Base-by-base conservation (phyloP, 1,140 invertebrate genomes). In the Holcopasites calliopsidis region DNA sequence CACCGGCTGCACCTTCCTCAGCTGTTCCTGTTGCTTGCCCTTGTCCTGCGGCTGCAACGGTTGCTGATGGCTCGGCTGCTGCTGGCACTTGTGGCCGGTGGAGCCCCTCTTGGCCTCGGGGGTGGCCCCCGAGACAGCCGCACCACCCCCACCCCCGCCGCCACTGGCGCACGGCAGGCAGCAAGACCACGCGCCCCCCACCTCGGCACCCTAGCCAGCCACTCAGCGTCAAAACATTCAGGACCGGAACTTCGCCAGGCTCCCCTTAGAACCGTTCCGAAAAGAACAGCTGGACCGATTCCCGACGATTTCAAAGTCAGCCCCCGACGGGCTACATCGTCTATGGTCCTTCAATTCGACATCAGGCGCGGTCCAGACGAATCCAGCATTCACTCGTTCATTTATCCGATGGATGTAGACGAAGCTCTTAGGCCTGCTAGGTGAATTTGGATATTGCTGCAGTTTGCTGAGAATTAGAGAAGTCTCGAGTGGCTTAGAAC, bases 141-240 rank as follows among this genome's bases (percentile, higher is more conserved):
- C 85, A 79, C 87, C 87, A 87, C 86, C 88, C 85, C 90, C 88
- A 84, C 86, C 89, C 85, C 90, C 90, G 90, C 90, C 88, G 88
- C 90, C 89, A 90, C 89, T 90, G 91, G 91, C 90, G 90, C 90
- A 91, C 90, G 91, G 91, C 90, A 92, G 90, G 90, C 91, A 92
- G 86, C 90, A 91, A 90, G 91, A 92, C 90, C 90, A 91, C 88
- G 90, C 89, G 88, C 90, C 90, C 91, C 91, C 90, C 91, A 91
- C 90, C 87, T 91, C 91, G 91, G 78, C 87, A 86, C 89, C 90
- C 89, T 91, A 84, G 80, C 87, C n/a, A n/a, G 82, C 85, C 86
- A 87, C 89, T 87, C 84, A 88, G 76, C 87, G 87, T 90, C 89
- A 77, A 91, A 91, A 91, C 88, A 90, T 88, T 74, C 82, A 83